phyloP scores from a whole-genome alignment of 2,797 vertebrate genomes.

The Catharus ustulatus region DNA sequence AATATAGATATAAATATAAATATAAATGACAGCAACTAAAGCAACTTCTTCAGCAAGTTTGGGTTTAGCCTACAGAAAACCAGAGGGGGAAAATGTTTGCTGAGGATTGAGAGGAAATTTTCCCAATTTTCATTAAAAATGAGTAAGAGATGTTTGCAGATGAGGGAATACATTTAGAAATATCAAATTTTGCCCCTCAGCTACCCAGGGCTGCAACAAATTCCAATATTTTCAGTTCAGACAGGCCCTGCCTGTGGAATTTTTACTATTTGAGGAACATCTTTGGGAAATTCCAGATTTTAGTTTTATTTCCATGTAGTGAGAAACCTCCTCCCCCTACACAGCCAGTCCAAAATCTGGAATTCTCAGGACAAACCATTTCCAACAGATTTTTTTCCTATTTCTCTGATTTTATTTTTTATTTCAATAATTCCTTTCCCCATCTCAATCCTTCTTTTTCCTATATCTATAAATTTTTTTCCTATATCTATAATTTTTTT shows the following conservation, averaged over 20 bases:
- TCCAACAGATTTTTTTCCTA: background rate
- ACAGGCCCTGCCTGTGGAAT: background rate
- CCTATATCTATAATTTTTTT: background rate
- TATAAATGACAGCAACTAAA: background rate
- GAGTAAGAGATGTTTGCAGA: rapidly evolving
- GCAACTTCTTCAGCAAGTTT: background rate
- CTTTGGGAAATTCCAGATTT: background rate
- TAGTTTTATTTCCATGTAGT: background rate
- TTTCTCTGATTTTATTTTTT: background rate
- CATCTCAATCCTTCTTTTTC: background rate
- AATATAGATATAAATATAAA: no score
- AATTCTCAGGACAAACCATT: background rate
- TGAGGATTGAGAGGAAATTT: background rate
- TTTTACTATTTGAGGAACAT: background rate
- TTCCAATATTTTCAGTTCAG: background rate
- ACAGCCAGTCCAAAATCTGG: no score
- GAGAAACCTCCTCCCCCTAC: background rate
- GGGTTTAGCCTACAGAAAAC: background rate
- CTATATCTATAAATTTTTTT: background rate
- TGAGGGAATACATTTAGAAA: background rate
- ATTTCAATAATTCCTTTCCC: background rate
- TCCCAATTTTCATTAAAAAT: background rate
- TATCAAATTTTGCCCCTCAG: background rate
- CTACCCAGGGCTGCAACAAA: background rate
- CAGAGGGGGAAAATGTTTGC: background rate